These are phyloP conservation scores for Geopemphigus sp. DNA, from an alignment of 1,140 invertebrate species.

Conservation along the genomic window DNA sequence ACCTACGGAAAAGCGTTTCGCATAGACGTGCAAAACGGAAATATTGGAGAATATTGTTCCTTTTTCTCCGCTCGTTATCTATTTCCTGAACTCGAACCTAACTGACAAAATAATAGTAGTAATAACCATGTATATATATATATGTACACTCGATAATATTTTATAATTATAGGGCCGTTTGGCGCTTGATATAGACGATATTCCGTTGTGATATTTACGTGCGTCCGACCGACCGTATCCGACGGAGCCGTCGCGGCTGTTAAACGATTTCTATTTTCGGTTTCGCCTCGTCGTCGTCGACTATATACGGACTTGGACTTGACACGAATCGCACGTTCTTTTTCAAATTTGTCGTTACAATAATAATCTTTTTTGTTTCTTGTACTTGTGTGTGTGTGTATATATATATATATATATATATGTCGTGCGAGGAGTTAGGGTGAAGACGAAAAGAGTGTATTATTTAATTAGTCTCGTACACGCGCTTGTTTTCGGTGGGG, in stretches of 20 bases:
- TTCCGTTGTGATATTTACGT: not conserved
- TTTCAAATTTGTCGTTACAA: not conserved
- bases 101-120: not conserved
- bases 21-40: no score
- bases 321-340: not conserved
- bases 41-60: not conserved
- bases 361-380: no score
- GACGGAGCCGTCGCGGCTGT: not conserved
- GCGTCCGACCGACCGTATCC: not conserved
- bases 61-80: not conserved
- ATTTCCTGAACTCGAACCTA: not conserved
- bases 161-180: not conserved
- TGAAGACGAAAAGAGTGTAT: not conserved
- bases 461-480: not conserved
- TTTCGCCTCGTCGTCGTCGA: not conserved
- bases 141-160: no score
- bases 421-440: not conserved
- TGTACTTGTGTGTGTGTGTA: no score
- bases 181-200: not conserved
- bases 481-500: not conserved
- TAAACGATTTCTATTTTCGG: slow-evolving; percentile 25
- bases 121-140: no score
- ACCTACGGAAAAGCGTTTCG: no score
- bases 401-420: no score
- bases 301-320: no score